Evolutionary conservation across 2,113 vertebrate species (phyloP).

Genomic region (Esox niger): DNA sequence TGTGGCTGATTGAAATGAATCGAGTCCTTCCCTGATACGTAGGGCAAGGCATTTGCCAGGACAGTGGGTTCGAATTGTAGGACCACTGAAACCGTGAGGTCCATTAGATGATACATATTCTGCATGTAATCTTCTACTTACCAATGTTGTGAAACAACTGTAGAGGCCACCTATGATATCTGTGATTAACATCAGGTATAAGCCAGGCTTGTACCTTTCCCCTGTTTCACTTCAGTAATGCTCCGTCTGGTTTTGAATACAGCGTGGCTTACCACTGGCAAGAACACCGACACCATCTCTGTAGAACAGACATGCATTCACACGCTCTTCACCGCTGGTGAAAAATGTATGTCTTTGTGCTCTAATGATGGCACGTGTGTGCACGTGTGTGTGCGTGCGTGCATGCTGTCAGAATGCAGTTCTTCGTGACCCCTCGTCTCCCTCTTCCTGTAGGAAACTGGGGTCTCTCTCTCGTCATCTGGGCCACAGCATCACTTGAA

Average conservation of each 20-base stretch:
- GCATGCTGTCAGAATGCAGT: neutral
- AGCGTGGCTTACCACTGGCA: neutral
- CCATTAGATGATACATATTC: too few species aligned
- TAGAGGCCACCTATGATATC: neutral
- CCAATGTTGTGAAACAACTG: too few species aligned
- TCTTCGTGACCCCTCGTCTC: neutral
- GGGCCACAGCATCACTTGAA: too few species aligned
- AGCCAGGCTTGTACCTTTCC: neutral
- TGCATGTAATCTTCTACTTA: too few species aligned
- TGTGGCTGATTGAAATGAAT: too few species aligned
- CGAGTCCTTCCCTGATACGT: too few species aligned
- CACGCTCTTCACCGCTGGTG: conserved; percentile 1
- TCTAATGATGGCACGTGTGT: conserved; percentile 16
- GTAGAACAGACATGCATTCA: neutral
- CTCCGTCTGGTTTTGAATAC: neutral
- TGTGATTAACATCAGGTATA: neutral
- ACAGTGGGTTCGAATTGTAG: too few species aligned
- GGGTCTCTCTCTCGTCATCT: neutral
- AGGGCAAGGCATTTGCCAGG: too few species aligned
- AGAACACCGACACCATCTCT: too few species aligned
- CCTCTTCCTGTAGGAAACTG: neutral
- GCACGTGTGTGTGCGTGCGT: neutral
- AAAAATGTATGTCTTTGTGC: conserved; percentile 5
- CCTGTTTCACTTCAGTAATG: neutral
- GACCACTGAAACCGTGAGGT: too few species aligned